A percentile compares a stretch with the other conserved stretches of the same genome.
Evolutionary conservation across 2,797 vertebrate species (phyloP).

Genomic region (Cynodonichthys magdalenae): DNA sequence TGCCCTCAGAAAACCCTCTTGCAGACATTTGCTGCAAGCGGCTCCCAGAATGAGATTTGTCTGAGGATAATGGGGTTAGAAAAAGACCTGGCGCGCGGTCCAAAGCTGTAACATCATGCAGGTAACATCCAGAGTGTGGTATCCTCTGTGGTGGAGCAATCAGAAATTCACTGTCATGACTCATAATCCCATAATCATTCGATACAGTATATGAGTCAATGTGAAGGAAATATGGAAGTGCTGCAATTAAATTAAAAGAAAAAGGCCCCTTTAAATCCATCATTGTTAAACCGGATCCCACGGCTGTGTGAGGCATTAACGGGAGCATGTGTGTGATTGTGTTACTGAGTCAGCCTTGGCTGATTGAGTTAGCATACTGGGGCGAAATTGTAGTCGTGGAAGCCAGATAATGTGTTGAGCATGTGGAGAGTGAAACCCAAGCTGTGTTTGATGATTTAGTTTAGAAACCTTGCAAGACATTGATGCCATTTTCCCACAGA

Average conservation of each 20-base stretch:
- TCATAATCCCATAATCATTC: slow-evolving; percentile 60
- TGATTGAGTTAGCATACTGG: slow-evolving; percentile 70
- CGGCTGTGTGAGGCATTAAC: slow-evolving; percentile 52
- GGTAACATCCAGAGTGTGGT: slow-evolving; percentile 50
- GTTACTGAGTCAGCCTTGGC: slow-evolving; percentile 62
- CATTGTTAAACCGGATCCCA: slow-evolving; percentile 44
- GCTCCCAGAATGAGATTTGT: slow-evolving; percentile 79
- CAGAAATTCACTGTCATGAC: slow-evolving; percentile 52
- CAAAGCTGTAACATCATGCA: slow-evolving; percentile 64
- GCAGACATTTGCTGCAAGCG: slow-evolving; percentile 44
- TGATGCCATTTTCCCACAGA: slow-evolving; percentile 37
- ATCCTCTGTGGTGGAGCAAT: slow-evolving; percentile 47
- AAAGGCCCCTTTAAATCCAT: slow-evolving; percentile 48
- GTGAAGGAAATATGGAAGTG: slow-evolving; percentile 49
- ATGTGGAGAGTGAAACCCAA: slow-evolving; percentile 62
- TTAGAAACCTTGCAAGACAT: slow-evolving; percentile 37
- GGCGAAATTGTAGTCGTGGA: slow-evolving; percentile 41
- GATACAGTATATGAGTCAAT: slow-evolving; percentile 42
- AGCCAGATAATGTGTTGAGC: slow-evolving; percentile 64
- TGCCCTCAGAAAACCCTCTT: slow-evolving; percentile 38
- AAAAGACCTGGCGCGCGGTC: slow-evolving; percentile 45
- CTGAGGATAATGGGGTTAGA: slow-evolving; percentile 71
- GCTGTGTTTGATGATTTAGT: slow-evolving; percentile 31
- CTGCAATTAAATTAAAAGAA: slow-evolving; percentile 52
- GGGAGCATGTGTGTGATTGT: slow-evolving; percentile 51